Evolutionary conservation across 2,888 invertebrate species (phyloP).

Genomic region (Acleris sparsana): DNA sequence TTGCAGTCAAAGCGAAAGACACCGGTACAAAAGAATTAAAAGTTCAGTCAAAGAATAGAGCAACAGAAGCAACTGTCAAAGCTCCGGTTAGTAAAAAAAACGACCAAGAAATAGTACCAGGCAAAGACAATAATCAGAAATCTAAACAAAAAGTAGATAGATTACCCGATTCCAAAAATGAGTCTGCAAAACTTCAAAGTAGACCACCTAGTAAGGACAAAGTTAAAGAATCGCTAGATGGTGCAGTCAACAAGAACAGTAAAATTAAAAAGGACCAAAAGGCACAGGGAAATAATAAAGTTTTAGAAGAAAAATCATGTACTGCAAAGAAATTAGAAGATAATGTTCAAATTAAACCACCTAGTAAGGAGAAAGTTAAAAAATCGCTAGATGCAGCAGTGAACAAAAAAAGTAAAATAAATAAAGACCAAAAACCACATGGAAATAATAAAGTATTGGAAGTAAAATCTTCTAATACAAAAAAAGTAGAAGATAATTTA

Average conservation of each 20-base stretch:
- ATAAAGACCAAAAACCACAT: not conserved
- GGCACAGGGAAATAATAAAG: not conserved
- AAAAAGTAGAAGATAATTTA: not conserved
- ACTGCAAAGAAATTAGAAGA: not conserved
- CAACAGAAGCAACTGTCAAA: not conserved
- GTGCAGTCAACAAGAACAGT: not conserved
- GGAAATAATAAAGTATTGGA: not conserved
- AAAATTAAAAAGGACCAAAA: not conserved
- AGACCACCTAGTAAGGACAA: too few species aligned
- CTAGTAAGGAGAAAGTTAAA: not conserved
- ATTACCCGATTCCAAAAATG: not conserved
- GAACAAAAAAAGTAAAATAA: not conserved
- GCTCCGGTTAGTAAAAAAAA: not conserved
- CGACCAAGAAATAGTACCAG: not conserved
- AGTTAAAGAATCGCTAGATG: not conserved
- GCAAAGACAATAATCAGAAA: constrained; percentile 1
- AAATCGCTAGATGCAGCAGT: not conserved
- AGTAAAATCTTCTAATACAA: not conserved
- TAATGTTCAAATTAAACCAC: not conserved
- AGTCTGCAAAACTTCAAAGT: not conserved
- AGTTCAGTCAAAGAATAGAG: not conserved
- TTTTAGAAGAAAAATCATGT: not conserved
- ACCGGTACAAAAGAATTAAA: not conserved
- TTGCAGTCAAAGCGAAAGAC: not conserved
- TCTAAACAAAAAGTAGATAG: not conserved